Evolutionary conservation across 2,113 vertebrate genomes (phyloP), one percentile per base, ranked within the genome.

Genomic region (Heliornis fulica): DNA sequence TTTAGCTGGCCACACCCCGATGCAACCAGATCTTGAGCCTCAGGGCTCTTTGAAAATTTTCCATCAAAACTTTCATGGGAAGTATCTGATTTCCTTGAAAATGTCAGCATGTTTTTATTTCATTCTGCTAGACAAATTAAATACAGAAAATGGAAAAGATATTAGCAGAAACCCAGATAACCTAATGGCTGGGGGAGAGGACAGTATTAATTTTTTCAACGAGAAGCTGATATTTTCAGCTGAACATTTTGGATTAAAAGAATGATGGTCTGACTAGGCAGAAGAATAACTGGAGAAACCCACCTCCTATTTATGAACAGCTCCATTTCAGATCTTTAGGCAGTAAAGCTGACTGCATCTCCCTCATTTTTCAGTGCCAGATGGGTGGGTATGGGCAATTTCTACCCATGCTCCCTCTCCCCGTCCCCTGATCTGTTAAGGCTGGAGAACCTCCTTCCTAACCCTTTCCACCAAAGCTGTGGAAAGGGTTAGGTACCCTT

Each of bases 41-140:
- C 68, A 2, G 88, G 88, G 90, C 53, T 76, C 69, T 68, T 43
- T 2, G 70, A 87, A 90, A 94, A 87, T 76, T 72, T 93, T 93
- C 95, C 90, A 84, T 93, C 80, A n/a, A 61, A 93, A 93, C 72
- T 93, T 96, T 75, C 83, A 29, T 10, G 40, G 83, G 61, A 89
- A 90, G 69, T 75, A 34, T 84, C 76, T 64, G 83, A 68, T 93
- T 95, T 83, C 93, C 72, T 81, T 87, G 83, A 68, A 95, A 90
- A 94, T 60, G 75, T 66, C 93, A 77, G 63, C 63, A 18, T 77
- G 64, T 70, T 91, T 96, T 95, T 63, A 59, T 90, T 94, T 94
- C 60, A 36, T 95, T 70, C 54, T 78, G 56, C 71, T 48, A 45
- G 75, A 43, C 65, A 92, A 93, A 90, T 81, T 94, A 43, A 93